phyloP scores from a whole-genome alignment of 1,140 invertebrate species.

The Trigoniulus corallinus region DNA sequence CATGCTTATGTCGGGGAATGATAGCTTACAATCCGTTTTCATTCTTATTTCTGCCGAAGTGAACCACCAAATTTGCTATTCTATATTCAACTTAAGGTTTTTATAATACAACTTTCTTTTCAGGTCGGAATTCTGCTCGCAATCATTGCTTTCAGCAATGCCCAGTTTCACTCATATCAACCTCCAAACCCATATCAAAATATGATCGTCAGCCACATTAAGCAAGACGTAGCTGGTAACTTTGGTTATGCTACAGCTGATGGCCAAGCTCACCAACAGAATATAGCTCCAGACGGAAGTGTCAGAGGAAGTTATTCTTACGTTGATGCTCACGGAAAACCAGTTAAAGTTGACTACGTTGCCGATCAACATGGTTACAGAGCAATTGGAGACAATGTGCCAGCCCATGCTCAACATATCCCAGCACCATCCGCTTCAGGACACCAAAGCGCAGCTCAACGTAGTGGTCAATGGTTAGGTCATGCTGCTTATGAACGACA shows the following conservation, averaged over 20 bases:
- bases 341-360: slow-evolving; percentile 50
- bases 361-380: slow-evolving; percentile 23
- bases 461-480: not conserved
- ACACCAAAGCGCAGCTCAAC: not conserved
- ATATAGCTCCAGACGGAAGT: slow-evolving; percentile 61
- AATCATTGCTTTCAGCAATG: not conserved
- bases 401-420: not conserved
- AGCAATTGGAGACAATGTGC: not conserved
- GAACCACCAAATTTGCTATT: not conserved
- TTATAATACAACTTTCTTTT: too few relatives aligned
- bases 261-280: slow-evolving; percentile 75
- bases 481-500: not conserved
- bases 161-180: not conserved
- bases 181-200: not conserved
- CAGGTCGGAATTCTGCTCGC: not conserved
- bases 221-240: slow-evolving; percentile 2
- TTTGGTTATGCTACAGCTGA: slow-evolving; percentile 29
- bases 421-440: not conserved
- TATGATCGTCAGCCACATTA: not conserved
- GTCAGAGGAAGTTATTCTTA: slow-evolving; percentile 65
- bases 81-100: too few relatives aligned
- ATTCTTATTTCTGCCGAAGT: not conserved
- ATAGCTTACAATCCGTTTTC: not conserved
- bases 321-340: slow-evolving; percentile 58
- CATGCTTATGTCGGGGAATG: not conserved